These are phyloP conservation scores for Silurus lanzhouensis DNA, from an alignment of 2,797 vertebrate species.

Conservation along the genomic window DNA sequence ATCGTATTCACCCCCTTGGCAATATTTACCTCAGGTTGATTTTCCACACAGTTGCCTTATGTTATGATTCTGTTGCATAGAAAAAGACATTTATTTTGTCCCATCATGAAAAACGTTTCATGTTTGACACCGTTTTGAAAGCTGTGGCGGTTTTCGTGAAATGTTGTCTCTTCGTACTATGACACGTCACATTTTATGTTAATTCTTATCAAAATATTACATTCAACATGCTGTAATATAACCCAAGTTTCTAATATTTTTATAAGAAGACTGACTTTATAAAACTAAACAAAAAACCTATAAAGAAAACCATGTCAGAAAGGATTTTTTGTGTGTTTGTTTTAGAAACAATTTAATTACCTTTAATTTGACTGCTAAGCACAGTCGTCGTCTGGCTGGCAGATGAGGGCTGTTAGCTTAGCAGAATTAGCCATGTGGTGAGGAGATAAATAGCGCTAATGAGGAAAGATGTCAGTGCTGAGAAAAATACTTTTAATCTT, in stretches of 20 bases:
- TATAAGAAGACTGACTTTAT: no score
- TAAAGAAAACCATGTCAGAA: neutral
- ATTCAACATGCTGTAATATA: neutral
- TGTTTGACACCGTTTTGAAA: neutral
- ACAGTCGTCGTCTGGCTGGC: constrained; percentile 6
- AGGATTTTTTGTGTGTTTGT: neutral
- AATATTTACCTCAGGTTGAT: neutral
- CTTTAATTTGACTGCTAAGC: neutral
- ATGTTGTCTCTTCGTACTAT: neutral
- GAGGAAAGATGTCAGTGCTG: constrained; percentile 26
- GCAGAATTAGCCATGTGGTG: constrained; percentile 26
- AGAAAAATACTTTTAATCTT: no score
- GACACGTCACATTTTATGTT: neutral
- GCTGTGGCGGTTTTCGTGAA: neutral
- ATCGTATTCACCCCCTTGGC: neutral
- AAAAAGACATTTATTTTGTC: neutral
- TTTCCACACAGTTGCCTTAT: neutral
- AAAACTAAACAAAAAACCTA: neutral
- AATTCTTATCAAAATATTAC: neutral
- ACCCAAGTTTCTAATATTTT: no score
- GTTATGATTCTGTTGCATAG: neutral
- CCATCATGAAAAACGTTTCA: neutral
- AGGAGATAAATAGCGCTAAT: constrained; percentile 28
- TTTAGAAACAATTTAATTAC: neutral
- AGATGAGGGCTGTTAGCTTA: constrained; percentile 27